Evolutionary conservation across 2,888 invertebrate species (phyloP).

Genomic region (Onchidella celtica): DNA sequence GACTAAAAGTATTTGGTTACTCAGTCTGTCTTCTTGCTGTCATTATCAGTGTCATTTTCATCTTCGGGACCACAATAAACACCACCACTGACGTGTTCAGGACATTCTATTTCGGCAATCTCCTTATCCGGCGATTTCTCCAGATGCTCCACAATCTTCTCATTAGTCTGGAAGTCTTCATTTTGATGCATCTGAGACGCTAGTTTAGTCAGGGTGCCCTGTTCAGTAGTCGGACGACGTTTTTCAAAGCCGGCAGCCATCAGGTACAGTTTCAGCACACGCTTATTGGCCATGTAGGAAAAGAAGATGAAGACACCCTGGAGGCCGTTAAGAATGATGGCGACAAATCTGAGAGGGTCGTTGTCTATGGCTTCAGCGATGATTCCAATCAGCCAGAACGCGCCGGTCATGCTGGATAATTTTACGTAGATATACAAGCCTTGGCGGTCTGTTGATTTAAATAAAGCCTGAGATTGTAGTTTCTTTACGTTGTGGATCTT

Average conservation of each 20-base stretch:
- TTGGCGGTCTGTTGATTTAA: background rate
- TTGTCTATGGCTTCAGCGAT: background rate
- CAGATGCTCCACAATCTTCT: too few species aligned
- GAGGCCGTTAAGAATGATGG: conserved; percentile 33
- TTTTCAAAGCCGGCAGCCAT: background rate
- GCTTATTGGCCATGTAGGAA: conserved; percentile 36
- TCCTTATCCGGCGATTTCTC: too few species aligned
- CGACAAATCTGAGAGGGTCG: conserved; percentile 16
- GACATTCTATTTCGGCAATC: too few species aligned
- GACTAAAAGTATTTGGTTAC: too few species aligned
- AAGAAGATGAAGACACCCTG: conserved; percentile 44
- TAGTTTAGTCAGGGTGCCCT: background rate
- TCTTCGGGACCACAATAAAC: too few species aligned
- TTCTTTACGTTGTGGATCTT: background rate
- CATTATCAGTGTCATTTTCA: too few species aligned
- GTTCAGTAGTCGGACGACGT: background rate
- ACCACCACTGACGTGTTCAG: too few species aligned
- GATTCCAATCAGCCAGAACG: background rate
- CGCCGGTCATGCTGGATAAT: conserved; percentile 23
- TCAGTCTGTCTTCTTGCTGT: too few species aligned
- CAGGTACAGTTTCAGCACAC: conserved; percentile 30
- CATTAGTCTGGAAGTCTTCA: background rate
- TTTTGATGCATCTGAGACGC: background rate
- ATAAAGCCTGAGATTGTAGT: background rate
- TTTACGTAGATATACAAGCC: conserved; percentile 18